Evolutionary conservation across 2,797 vertebrate species (phyloP).

Genomic region (Avahi laniger): DNA sequence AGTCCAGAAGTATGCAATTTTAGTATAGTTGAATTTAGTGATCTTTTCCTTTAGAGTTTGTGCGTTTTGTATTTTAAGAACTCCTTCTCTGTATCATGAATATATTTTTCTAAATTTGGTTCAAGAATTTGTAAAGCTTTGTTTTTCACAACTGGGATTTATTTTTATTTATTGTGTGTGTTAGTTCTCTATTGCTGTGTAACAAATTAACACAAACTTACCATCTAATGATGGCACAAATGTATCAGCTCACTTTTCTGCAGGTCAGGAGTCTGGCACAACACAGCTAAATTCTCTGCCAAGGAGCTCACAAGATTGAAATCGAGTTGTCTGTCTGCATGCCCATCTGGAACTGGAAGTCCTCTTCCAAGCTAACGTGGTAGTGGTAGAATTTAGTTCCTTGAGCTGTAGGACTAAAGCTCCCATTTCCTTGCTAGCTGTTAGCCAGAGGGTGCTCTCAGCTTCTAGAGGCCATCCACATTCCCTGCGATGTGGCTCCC

Average conservation of each 20-base stretch:
- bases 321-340: not conserved
- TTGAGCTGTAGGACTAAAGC: not conserved
- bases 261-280: not conserved
- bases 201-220: not conserved
- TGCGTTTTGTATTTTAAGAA: conserved; percentile 42
- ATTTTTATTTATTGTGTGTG: not conserved
- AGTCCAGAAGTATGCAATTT: not conserved
- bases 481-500: not conserved
- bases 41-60: not conserved
- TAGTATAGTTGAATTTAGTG: not conserved
- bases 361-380: not conserved
- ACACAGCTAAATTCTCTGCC: not conserved
- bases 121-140: not conserved
- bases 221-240: not conserved
- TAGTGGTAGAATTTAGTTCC: not conserved
- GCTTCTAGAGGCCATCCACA: not conserved
- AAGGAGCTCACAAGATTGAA: not conserved
- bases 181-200: not conserved
- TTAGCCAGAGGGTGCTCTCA: not conserved
- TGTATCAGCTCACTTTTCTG: not conserved
- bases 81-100: not conserved
- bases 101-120: conserved; percentile 45
- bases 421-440: not conserved
- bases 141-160: not conserved
- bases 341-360: not conserved